Evolutionary conservation across 2,888 invertebrate species (phyloP), one percentile per base, ranked within the genome.

Genomic region (Orchesellides sinensis): DNA sequence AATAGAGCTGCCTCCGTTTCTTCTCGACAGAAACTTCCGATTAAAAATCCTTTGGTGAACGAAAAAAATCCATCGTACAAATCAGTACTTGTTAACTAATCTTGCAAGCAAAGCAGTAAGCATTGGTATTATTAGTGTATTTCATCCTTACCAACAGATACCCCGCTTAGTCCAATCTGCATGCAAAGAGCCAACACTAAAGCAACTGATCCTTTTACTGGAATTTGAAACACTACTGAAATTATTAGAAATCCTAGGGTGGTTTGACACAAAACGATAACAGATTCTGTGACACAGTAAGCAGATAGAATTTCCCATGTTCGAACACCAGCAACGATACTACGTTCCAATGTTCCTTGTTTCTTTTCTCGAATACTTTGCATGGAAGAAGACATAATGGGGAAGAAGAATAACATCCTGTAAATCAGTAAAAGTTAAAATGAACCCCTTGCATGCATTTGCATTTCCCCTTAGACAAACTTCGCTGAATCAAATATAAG

Each of bases 11-110:
- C 97, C 91, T 96, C 96, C 59, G 96, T 92, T 90, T 97, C 97
- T 84, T 97, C 91, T 90, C 96, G 96, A 91, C 97, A 97, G 47
- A 97, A 93, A 0, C 96, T 95, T 0, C 97, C 97, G 88, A 97
- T 96, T 56, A 97, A 94, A 90, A 98, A 96, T 77, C 96, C 93
- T 93, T n/a, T n/a, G n/a, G n/a, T n/a, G n/a, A n/a, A n/a, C n/a
- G n/a, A 47, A 47, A 47, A 35, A 35, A 35, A 35, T 35, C 6
- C 35, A n/a, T n/a, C n/a, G n/a, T n/a, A n/a, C n/a, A n/a, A n/a
- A n/a, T n/a, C n/a, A n/a, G n/a, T n/a, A n/a, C n/a, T n/a, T n/a
- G n/a, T n/a, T n/a, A n/a, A n/a, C n/a, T n/a, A n/a, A 47, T 10
- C 10, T 47, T n/a, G n/a, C n/a, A 10, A 6, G 8, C n/a, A n/a